Percentiles rank a stretch among this genome's conserved stretches.
Evolutionary conservation across 2,113 vertebrate species (phyloP).

Genomic region (Boleophthalmus pectinirostris): DNA sequence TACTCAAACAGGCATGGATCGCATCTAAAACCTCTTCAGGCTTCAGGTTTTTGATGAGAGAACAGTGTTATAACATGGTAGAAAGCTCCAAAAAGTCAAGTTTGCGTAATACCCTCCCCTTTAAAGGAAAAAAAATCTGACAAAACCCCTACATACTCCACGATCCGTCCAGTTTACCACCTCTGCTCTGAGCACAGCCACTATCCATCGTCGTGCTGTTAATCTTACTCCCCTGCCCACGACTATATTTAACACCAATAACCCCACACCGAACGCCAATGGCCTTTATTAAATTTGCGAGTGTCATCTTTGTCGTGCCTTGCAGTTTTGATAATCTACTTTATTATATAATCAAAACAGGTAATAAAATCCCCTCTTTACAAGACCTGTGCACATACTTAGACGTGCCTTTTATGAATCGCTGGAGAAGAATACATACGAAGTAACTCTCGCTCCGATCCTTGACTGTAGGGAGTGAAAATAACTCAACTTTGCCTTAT

Average conservation of each 20-base stretch:
- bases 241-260: background rate
- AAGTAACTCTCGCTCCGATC: conserved; percentile 23
- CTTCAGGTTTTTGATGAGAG: too few relatives aligned
- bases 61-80: too few relatives aligned
- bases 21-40: too few relatives aligned
- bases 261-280: background rate
- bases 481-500: conserved; percentile 42
- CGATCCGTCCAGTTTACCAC: background rate
- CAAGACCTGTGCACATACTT: background rate
- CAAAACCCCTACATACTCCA: background rate
- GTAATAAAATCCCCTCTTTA: conserved; percentile 1
- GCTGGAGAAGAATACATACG: conserved; percentile 9
- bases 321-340: conserved; percentile 7
- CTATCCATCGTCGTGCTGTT: background rate
- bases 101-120: too few relatives aligned
- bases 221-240: background rate
- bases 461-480: conserved; percentile 20
- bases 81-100: too few relatives aligned
- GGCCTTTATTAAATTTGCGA: background rate
- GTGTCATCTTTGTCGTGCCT: background rate
- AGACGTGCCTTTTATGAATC: conserved; percentile 11
- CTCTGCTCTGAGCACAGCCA: background rate
- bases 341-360: conserved; percentile 9
- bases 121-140: background rate
- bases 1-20: too few relatives aligned